Evolutionary conservation across 1,140 invertebrate species (phyloP).

Genomic region (Drosophila aff.): DNA sequence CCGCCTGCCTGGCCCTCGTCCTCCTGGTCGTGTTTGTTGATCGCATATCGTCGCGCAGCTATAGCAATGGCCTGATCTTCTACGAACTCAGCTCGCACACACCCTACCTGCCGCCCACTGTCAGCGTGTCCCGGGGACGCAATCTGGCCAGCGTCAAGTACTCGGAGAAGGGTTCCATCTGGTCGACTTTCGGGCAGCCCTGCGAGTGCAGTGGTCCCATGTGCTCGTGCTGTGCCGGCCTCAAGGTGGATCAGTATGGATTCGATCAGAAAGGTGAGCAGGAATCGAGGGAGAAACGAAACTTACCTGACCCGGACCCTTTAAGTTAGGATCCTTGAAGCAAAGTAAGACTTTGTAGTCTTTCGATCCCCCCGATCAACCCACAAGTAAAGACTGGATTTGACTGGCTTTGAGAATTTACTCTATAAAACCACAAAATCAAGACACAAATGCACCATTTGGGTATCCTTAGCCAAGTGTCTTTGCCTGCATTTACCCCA

Average conservation of each 20-base stretch:
- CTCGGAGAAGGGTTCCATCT: conserved; percentile 76
- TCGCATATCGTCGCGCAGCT: conserved; percentile 56
- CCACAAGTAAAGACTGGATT: too few species aligned
- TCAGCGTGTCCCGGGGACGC: conserved; percentile 75
- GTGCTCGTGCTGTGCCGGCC: conserved; percentile 77
- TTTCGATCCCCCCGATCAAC: too few species aligned
- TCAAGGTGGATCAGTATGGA: conserved; percentile 76
- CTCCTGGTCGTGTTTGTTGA: conserved; percentile 10
- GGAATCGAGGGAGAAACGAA: too few species aligned
- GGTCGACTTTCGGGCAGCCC: conserved; percentile 81
- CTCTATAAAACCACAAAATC: background rate
- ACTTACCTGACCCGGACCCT: too few species aligned
- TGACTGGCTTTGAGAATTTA: too few species aligned
- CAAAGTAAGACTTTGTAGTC: background rate
- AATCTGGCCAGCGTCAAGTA: conserved; percentile 74
- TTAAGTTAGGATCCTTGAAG: background rate
- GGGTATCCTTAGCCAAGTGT: background rate
- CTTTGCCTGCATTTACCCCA: background rate
- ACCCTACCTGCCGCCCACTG: conserved; percentile 71
- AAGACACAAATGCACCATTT: too few species aligned
- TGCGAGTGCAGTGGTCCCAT: conserved; percentile 60
- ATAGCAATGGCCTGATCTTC: conserved; percentile 77
- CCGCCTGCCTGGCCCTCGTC: conserved; percentile 4
- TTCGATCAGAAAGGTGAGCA: conserved; percentile 78
- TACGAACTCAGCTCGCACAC: conserved; percentile 66